phyloP scores from a whole-genome alignment of 2,113 vertebrate genomes.

The Leptodactylus fuscus region DNA sequence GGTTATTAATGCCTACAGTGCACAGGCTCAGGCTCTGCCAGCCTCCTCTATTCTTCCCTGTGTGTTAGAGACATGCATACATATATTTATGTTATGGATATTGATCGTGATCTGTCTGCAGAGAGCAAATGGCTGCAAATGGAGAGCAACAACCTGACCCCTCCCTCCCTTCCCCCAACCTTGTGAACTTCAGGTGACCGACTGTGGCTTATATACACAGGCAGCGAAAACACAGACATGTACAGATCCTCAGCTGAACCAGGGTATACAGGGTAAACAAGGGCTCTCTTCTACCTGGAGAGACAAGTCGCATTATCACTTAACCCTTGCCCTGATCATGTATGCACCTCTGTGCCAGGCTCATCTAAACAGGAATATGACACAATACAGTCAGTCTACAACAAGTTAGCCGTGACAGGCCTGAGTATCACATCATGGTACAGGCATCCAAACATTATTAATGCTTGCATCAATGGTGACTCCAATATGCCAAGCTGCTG shows the following conservation, averaged over 20 bases:
- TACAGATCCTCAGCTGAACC: slow-evolving; percentile 70
- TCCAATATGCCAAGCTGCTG: too few relatives aligned
- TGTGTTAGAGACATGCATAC: slow-evolving; percentile 58
- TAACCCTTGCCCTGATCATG: slow-evolving; percentile 69
- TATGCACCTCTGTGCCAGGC: too few relatives aligned
- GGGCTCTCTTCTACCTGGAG: slow-evolving; percentile 60
- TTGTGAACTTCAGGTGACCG: slow-evolving; percentile 97
- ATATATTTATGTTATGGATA: slow-evolving; percentile 66
- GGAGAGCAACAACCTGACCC: slow-evolving; percentile 77
- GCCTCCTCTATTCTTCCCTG: neutral
- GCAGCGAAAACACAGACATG: slow-evolving; percentile 67
- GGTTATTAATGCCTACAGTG: too few relatives aligned
- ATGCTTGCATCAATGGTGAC: too few relatives aligned
- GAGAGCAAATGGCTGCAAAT: slow-evolving; percentile 79
- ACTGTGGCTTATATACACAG: slow-evolving; percentile 83
- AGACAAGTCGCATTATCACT: slow-evolving; percentile 69
- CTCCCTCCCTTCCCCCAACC: slow-evolving; percentile 69
- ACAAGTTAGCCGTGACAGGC: too few relatives aligned
- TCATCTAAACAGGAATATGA: too few relatives aligned
- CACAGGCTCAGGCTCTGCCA: too few relatives aligned
- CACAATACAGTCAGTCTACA: too few relatives aligned
- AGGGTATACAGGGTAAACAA: slow-evolving; percentile 70
- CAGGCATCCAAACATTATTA: too few relatives aligned
- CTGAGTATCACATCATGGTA: too few relatives aligned
- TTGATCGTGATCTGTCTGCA: slow-evolving; percentile 85